Base-by-base conservation (phyloP, 2,888 invertebrate species). In the Blomia tropicalis region DNA sequence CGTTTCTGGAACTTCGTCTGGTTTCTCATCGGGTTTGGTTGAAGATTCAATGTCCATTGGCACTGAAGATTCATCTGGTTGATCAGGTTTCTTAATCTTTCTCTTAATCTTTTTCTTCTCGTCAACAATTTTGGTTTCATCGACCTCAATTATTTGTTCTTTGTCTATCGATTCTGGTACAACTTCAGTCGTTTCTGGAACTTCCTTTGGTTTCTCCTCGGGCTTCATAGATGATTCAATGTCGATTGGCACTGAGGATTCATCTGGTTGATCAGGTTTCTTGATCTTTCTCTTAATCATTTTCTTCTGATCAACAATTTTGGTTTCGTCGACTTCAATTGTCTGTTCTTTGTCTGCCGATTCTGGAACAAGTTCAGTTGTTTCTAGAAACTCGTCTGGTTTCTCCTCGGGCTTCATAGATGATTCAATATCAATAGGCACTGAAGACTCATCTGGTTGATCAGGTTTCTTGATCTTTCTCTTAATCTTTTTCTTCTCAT, bases 381-480 rank as follows among this genome's bases (percentile, higher is more conserved):
- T 47, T 47, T 47, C 22, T 22, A 14, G 17, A 2, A 14, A 23
- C 22, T 47, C 22, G n/a, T n/a, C n/a, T 44, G 29, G 19, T 17
- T 17, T n/a, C 36, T 60, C 60, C 11, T n/a, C 30, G 17, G 60
- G 29, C 19, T 62, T 43, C 41, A 43, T 41, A 60, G 14, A 5
- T 11, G n/a, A 5, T 19, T 44, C 36, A 11, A 17, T 36, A 17
- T 36, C 36, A 36, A 36, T 36, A 17, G 36, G 36, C 7, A 17
- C 17, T 17, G 36, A 36, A 36, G 17, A 58, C 1, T 56, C 63
- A 43, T 54, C 29, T 19, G 64, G 64, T 41, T 27, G 36, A 19
- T 62, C 63, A 17, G 64, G 63, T 36, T 63, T 29, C 62, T 59
- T 56, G n/a, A 44, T 63, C 25, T 64, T 65, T 60, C 66, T 64